phyloP scores from a whole-genome alignment of 2,113 vertebrate genomes.

The sheep (Ovis aries) region ARS-UI_Ramb_v3.0 NC_056072.1:26702001-26702500 shows the following conservation, averaged over 20 bases:
- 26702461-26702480: not conserved
- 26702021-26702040: not conserved
- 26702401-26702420: not conserved
- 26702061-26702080: not conserved
- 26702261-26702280: not conserved
- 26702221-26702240: not conserved
- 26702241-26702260: not conserved
- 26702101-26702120: not conserved
- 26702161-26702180: not conserved
- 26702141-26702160: not conserved
- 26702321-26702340: not conserved
- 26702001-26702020: not conserved
- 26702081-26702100: not conserved
- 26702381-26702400: not conserved
- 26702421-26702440: not conserved
- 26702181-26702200: not conserved
- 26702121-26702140: not conserved
- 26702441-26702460: not conserved
- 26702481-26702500: not conserved
- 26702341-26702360: not conserved
- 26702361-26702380: not conserved
- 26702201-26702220: not conserved
- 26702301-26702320: not conserved
- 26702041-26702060: constrained; percentile 18
- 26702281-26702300: not conserved